Conservation (phyloP, 2,888 invertebrate species). For the Drosophila testacea region DNA sequence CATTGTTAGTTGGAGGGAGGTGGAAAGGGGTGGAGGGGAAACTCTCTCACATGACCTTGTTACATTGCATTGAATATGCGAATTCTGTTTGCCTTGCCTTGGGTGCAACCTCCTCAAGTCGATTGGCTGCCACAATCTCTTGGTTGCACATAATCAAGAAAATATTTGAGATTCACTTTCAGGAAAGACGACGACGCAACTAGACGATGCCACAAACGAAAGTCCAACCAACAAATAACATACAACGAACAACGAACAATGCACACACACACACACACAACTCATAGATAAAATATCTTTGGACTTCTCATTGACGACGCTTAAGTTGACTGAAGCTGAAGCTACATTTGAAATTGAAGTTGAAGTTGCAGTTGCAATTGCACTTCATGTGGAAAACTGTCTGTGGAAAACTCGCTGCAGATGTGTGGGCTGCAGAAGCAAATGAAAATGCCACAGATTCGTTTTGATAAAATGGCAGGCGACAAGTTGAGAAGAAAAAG, state of each 20-base stretch:
- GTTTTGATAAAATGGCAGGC: constrained; percentile 74
- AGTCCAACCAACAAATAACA: constrained; percentile 31
- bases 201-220: constrained; percentile 55
- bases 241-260: constrained; percentile 58
- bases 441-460: constrained; percentile 79
- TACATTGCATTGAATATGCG: constrained; percentile 67
- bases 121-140: constrained; percentile 25
- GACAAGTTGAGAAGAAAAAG: constrained; percentile 76
- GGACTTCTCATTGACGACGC: constrained; percentile 57
- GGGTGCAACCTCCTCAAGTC: constrained; percentile 25
- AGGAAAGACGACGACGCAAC: constrained; percentile 43
- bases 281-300: constrained; percentile 72
- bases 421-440: constrained; percentile 68
- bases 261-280: constrained; percentile 34
- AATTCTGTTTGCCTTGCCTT: constrained; percentile 60
- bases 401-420: constrained; percentile 25
- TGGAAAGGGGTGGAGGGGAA: not conserved
- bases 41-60: constrained; percentile 72
- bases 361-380: constrained; percentile 53
- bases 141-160: constrained; percentile 66
- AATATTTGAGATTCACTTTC: constrained; percentile 79
- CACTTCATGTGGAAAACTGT: constrained; percentile 25
- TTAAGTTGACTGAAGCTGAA: constrained; percentile 4
- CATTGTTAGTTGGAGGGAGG: constrained; percentile 46
- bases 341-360: constrained; percentile 5